These are phyloP conservation scores for Myocastor coypus DNA, from an alignment of 2,113 vertebrate species.

Conservation along the genomic window DNA sequence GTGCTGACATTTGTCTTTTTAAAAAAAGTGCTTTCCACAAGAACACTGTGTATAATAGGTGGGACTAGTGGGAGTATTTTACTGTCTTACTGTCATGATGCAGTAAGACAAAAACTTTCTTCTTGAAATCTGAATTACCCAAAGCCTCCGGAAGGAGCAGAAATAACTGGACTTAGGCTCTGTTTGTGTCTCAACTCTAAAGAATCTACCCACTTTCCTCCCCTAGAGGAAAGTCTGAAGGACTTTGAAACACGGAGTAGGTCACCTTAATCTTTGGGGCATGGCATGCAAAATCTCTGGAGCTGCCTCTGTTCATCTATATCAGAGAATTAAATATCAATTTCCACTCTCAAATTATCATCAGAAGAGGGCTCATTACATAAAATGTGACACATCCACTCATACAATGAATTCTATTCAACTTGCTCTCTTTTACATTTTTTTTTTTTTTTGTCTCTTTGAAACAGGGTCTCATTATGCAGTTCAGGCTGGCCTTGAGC, in stretches of 20 bases:
- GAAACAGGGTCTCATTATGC: too few species aligned
- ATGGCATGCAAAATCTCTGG: slow-evolving; percentile 87
- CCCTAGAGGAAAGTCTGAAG: too few species aligned
- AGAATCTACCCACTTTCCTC: neutral
- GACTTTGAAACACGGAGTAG: slow-evolving; percentile 93
- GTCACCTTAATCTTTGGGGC: slow-evolving; percentile 89
- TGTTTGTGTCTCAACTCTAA: neutral
- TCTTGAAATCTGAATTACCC: neutral
- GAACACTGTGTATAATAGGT: neutral
- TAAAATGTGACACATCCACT: neutral
- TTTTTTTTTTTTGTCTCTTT: too few species aligned
- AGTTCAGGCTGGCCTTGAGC: too few species aligned
- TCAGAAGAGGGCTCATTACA: neutral
- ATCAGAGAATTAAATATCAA: slow-evolving; percentile 82
- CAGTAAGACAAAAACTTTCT: neutral
- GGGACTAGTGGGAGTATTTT: neutral
- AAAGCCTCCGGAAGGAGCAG: neutral
- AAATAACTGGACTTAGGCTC: neutral
- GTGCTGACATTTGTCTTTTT: neutral
- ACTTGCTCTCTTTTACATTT: too few species aligned
- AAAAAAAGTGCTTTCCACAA: neutral
- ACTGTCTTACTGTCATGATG: too few species aligned
- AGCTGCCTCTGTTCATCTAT: slow-evolving; percentile 84
- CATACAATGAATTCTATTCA: neutral
- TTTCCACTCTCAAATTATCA: neutral